Evolutionary conservation across 1,140 invertebrate genomes (phyloP).

Genomic region (Oreohelix idahoensis): DNA sequence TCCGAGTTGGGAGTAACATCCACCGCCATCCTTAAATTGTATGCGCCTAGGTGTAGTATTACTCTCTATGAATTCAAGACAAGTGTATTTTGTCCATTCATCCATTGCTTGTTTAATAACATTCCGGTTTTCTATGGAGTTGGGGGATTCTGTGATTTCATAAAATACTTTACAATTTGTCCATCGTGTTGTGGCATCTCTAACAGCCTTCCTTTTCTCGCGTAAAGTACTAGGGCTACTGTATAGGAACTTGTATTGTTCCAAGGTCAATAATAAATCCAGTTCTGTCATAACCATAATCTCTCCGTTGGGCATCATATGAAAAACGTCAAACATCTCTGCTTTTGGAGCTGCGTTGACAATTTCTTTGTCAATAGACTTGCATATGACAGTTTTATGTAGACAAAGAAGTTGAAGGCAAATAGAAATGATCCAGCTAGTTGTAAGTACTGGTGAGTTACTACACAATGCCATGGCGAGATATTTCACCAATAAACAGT

Average conservation of each 20-base stretch:
- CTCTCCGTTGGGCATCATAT: constrained; percentile 37
- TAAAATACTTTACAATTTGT: neutral
- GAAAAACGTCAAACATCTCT: constrained; percentile 41
- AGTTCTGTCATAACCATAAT: constrained; percentile 37
- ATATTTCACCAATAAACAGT: neutral
- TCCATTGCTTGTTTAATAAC: neutral
- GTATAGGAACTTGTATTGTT: no score
- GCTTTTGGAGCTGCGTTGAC: neutral
- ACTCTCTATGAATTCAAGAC: neutral
- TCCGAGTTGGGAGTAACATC: constrained; percentile 36
- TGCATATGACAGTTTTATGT: neutral
- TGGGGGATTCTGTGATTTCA: neutral
- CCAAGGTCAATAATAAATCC: no score
- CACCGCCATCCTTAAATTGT: neutral
- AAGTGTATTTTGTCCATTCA: constrained; percentile 20
- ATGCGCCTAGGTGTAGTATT: neutral
- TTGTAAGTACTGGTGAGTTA: neutral
- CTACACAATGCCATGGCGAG: neutral
- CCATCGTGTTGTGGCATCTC: neutral
- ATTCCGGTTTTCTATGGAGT: neutral
- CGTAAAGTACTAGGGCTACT: neutral
- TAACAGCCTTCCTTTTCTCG: constrained; percentile 17
- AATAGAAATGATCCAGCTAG: neutral
- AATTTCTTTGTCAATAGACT: constrained; percentile 21
- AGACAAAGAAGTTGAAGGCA: neutral